Percentiles rank a stretch among this genome's conserved stretches.
Evolutionary conservation across 1,140 invertebrate genomes (phyloP).

Genomic region (Drosophila mayri): DNA sequence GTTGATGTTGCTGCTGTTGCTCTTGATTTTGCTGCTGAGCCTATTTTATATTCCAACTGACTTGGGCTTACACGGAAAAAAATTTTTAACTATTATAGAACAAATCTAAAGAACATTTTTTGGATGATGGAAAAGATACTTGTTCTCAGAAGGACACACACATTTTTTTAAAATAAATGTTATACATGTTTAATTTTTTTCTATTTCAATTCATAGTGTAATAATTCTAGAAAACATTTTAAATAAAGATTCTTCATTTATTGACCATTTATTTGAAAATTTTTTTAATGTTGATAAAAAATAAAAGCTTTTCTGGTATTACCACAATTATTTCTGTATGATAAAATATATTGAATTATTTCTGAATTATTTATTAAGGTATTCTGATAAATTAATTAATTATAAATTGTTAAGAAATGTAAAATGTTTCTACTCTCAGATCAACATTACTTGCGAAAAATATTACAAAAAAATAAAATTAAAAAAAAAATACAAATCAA

Average conservation of each 20-base stretch:
- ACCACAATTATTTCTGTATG: background rate
- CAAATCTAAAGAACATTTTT: background rate
- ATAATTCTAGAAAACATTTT: no score
- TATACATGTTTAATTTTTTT: no score
- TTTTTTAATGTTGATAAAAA: no score
- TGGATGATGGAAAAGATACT: background rate
- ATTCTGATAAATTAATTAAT: background rate
- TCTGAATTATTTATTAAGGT: background rate
- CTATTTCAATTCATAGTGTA: no score
- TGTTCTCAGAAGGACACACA: no score
- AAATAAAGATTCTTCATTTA: no score
- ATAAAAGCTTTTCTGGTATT: background rate
- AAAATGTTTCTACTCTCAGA: no score
- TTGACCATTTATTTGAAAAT: no score
- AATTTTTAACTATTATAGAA: background rate
- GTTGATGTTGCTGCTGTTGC: slow-evolving; percentile 19
- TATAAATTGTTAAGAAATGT: background rate
- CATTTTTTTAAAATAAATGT: no score
- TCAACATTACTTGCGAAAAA: background rate
- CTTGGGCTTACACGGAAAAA: slow-evolving; percentile 27
- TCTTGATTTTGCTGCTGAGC: slow-evolving; percentile 45
- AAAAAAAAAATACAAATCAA: no score
- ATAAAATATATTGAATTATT: background rate
- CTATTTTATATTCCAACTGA: slow-evolving; percentile 38
- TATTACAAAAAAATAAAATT: no score